Percentiles rank a stretch among this genome's conserved stretches.
Conservation (phyloP, 1,140 invertebrate genomes). For the Conopomorpha cramerella region DNA sequence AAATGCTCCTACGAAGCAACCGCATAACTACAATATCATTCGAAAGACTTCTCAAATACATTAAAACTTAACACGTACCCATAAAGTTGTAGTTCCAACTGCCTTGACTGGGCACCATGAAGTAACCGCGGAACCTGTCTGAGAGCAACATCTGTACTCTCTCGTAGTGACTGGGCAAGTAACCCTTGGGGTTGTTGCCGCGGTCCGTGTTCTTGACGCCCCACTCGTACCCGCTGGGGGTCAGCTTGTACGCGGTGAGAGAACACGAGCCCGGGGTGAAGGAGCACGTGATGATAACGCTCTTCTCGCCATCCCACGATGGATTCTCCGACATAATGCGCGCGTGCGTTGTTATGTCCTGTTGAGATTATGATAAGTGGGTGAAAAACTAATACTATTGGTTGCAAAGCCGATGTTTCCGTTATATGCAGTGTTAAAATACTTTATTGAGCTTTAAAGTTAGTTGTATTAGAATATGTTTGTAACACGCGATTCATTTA, state of each 20-base stretch:
- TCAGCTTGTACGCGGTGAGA: constrained; percentile 96
- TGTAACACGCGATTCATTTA: too few species aligned
- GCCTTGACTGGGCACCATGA: constrained; percentile 96
- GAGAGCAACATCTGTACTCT: constrained; percentile 99
- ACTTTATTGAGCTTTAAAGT: too few species aligned
- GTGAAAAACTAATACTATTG: too few species aligned
- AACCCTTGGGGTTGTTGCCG: constrained; percentile 99
- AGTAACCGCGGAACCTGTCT: constrained; percentile 97
- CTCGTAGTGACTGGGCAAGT: constrained; percentile 97
- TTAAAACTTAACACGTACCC: constrained; percentile 75
- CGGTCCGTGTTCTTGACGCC: constrained; percentile 97
- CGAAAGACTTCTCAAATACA: too few species aligned
- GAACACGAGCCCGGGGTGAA: constrained; percentile 99
- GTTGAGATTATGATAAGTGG: too few species aligned
- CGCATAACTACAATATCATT: too few species aligned
- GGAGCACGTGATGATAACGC: constrained; percentile 97
- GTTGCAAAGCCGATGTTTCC: too few species aligned
- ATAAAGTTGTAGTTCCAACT: constrained; percentile 99
- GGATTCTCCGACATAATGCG: constrained; percentile 96
- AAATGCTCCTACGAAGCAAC: too few species aligned
- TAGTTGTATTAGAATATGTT: too few species aligned
- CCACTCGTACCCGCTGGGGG: constrained; percentile 98
- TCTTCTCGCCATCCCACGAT: constrained; percentile 99
- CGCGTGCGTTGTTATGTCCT: constrained; percentile 96
- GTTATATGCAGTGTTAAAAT: too few species aligned